Base-by-base conservation (phyloP, 92 coral and sea anemone species). In the Bergia sp. region DNA sequence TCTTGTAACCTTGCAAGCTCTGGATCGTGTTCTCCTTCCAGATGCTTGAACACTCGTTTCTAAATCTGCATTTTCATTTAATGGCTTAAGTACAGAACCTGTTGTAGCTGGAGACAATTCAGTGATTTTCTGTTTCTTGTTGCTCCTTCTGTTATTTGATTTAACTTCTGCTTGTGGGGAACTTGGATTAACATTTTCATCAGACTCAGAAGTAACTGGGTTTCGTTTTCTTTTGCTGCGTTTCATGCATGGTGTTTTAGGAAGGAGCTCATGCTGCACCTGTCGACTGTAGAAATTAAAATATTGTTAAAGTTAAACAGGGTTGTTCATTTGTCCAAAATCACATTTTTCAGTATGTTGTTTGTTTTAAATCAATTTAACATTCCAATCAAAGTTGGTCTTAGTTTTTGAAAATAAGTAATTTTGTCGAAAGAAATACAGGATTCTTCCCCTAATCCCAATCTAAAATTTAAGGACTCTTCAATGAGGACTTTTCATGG, bases 221-320 rank as follows among this genome's bases (percentile, higher is more conserved):
- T 82, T 73, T 72, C 74, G 76, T 16, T 74, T 72, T 72, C 85
- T 16, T n/a, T 88, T 81, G 47, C 76, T 83, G 91, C 96, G 81
- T 73, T 93, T 95, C 94, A 91, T 93, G 47, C 92, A 88, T 76
- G 98, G 98, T 73, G 98, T 96, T 89, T 96, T 96, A 29, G 98
- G 98, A 16, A 96, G 93, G 1, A 96, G 94, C 6, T 89, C 82
- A 58, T 72, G 58, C 11, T 89, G 82, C 44, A 44, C 29, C 42
- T 84, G 87, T 16, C 87, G 87, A 71, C 87, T 84, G 79, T 47
- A 29, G 3, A 69, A 49, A 29, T 29, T 29, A 29, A 53, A 1
- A 10, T 53, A 53, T 53, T 10, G 16, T 9, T 9, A 53, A 53
- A 12, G 58, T 53, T 53, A 11, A 53, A 53, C 58, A 53, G 29